phyloP scores from a whole-genome alignment of 2,888 invertebrate species.

The Pogonocherus hispidulus region DNA sequence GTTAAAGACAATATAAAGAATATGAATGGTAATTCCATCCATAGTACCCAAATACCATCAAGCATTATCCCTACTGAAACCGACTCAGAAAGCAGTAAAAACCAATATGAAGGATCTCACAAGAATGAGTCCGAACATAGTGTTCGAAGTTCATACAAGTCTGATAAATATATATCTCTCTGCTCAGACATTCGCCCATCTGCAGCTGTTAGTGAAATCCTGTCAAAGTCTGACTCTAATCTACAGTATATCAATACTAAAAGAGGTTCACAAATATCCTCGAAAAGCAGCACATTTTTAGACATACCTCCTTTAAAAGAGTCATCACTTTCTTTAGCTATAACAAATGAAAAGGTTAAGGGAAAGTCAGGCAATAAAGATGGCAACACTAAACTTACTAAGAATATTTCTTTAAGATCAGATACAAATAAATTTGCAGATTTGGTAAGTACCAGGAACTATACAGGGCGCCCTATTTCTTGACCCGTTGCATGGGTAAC shows the following conservation, averaged over 20 bases:
- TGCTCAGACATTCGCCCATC: conserved; percentile 1
- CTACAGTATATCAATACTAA: conserved; percentile 21
- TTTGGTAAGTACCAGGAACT: conserved; percentile 43
- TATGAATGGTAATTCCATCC: no score
- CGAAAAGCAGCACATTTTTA: conserved; percentile 4
- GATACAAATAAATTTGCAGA: conserved; percentile 26
- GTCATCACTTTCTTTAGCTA: conserved; percentile 42
- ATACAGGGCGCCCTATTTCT: no score
- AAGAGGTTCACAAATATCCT: conserved; percentile 12
- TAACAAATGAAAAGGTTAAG: not conserved
- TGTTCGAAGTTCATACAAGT: not conserved
- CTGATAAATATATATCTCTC: conserved; percentile 14
- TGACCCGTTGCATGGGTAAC: no score
- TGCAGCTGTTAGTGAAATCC: not conserved
- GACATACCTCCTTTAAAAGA: conserved; percentile 35
- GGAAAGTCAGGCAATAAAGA: conserved; percentile 5
- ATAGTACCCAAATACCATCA: not conserved
- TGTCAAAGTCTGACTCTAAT: conserved; percentile 16
- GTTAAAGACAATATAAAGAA: no score
- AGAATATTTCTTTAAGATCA: conserved; percentile 34
- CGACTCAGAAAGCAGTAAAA: not conserved
- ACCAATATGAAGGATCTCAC: not conserved
- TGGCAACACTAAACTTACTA: conserved; percentile 24
- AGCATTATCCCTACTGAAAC: not conserved
- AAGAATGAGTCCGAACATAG: not conserved